These are phyloP conservation scores for Galeopsomyia nigrocyanea DNA, from an alignment of 2,888 invertebrate species.

Conservation along the genomic window DNA sequence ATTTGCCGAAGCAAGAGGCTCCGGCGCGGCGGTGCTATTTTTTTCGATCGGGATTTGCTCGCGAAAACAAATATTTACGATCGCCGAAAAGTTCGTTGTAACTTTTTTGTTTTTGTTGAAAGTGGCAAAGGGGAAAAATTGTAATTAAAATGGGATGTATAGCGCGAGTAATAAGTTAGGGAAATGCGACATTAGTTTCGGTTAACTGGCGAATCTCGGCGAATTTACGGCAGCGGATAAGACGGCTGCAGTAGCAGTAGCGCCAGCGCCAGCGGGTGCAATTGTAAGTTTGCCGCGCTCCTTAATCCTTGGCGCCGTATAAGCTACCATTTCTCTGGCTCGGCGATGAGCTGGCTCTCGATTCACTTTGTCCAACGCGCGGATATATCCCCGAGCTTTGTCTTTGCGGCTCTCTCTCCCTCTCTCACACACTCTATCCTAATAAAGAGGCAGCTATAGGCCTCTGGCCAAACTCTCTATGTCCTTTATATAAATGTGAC, in stretches of 20 bases:
- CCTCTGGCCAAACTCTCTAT: conserved; percentile 32
- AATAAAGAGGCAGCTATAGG: conserved; percentile 45
- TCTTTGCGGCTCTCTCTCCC: conserved; percentile 22
- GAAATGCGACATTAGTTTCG: conserved; percentile 53
- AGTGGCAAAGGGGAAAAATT: no score
- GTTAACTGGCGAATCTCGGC: conserved; percentile 54
- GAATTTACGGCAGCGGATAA: conserved; percentile 53
- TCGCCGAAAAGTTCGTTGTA: no score
- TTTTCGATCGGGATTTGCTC: not conserved
- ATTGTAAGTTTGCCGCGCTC: conserved; percentile 50
- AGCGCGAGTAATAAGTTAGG: conserved; percentile 30
- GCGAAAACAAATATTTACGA: no score
- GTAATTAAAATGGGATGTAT: not conserved
- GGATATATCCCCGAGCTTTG: conserved; percentile 27
- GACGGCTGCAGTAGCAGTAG: conserved; percentile 32
- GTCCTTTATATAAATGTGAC: not conserved
- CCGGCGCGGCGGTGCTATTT: conserved; percentile 10
- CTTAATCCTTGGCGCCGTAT: conserved; percentile 52
- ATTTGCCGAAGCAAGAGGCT: not conserved
- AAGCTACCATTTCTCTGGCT: conserved; percentile 42
- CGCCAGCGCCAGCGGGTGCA: conserved; percentile 45
- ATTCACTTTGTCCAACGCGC: conserved; percentile 26
- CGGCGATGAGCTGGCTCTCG: conserved; percentile 23
- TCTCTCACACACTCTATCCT: no score
- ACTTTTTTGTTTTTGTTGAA: no score